A percentile compares a stretch with the other conserved stretches of the same genome.
Evolutionary conservation across 1,140 invertebrate genomes (phyloP).

Genomic region (Drosophila parvula): DNA sequence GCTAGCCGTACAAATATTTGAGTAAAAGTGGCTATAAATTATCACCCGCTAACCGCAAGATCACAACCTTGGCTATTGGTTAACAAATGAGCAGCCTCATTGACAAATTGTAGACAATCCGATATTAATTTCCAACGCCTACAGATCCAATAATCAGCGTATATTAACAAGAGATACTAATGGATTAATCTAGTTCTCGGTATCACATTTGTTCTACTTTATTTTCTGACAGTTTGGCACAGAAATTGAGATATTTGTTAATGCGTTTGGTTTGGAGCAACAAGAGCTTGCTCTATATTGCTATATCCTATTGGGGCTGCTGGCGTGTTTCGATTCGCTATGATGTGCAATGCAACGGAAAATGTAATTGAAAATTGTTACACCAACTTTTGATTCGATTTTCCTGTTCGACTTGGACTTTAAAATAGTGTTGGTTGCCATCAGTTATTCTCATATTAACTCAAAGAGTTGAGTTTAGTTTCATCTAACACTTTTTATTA

Average conservation of each 20-base stretch:
- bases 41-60: conserved; percentile 32
- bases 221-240: conserved; percentile 8
- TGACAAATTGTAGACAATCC: conserved; percentile 22
- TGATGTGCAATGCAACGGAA: conserved; percentile 38
- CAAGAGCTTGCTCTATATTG: conserved; percentile 8
- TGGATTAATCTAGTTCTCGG: conserved; percentile 8
- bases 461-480: neutral
- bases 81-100: conserved; percentile 34
- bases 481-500: neutral
- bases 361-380: conserved; percentile 38
- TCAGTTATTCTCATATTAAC: neutral
- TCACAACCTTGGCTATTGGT: conserved; percentile 54
- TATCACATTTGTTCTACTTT: conserved; percentile 40
- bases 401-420: conserved; percentile 18
- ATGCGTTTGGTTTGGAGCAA: conserved; percentile 7
- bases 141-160: neutral
- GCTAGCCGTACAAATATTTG: conserved; percentile 16
- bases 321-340: conserved; percentile 26
- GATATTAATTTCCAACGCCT: conserved; percentile 27
- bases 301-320: conserved; percentile 10
- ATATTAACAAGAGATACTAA: neutral
- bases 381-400: conserved; percentile 34
- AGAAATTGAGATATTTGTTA: conserved; percentile 11
- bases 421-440: conserved; percentile 1
- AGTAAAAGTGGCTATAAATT: conserved; percentile 46